These are phyloP conservation scores for Tenualosa thibaudeaui DNA, from an alignment of 2,797 vertebrate species.

Conservation along the genomic window DNA sequence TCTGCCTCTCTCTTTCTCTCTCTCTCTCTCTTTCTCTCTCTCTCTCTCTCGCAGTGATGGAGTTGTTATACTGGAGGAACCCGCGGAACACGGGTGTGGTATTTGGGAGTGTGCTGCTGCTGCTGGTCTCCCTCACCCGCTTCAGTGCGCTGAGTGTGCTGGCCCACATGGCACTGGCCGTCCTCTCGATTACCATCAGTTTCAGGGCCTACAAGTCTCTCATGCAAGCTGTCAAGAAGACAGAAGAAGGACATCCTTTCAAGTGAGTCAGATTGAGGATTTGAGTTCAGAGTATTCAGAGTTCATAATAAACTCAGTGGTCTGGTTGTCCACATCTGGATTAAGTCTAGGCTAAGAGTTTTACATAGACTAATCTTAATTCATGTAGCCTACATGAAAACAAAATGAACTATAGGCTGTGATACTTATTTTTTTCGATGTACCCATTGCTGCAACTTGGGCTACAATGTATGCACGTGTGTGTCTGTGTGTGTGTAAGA, in stretches of 20 bases:
- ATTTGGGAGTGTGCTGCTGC: slow-evolving; percentile 91
- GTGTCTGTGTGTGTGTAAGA: too few species aligned
- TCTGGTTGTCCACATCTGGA: too few species aligned
- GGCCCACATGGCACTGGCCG: slow-evolving; percentile 93
- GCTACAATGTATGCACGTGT: too few species aligned
- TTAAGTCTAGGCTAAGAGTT: too few species aligned
- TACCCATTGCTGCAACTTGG: too few species aligned
- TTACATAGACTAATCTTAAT: too few species aligned
- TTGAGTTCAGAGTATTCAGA: not conserved
- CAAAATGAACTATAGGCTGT: too few species aligned
- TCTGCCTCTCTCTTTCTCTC: not conserved
- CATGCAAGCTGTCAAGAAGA: slow-evolving; percentile 98
- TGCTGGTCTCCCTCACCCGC: slow-evolving; percentile 98
- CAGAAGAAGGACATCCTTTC: slow-evolving; percentile 97
- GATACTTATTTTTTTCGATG: too few species aligned
- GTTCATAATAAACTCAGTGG: not conserved
- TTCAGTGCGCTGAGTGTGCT: slow-evolving; percentile 98
- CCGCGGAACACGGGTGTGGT: slow-evolving; percentile 93
- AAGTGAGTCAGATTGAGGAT: slow-evolving; percentile 79
- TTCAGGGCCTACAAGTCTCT: slow-evolving; percentile 99
- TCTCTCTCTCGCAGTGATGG: slow-evolving; percentile 77
- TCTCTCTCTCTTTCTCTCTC: not conserved
- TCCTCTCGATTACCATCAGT: slow-evolving; percentile 96
- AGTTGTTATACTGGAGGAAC: slow-evolving; percentile 97
- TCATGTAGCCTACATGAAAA: too few species aligned